phyloP scores from a whole-genome alignment of 2,113 vertebrate species.

The Coreoperca whiteheadi region DNA sequence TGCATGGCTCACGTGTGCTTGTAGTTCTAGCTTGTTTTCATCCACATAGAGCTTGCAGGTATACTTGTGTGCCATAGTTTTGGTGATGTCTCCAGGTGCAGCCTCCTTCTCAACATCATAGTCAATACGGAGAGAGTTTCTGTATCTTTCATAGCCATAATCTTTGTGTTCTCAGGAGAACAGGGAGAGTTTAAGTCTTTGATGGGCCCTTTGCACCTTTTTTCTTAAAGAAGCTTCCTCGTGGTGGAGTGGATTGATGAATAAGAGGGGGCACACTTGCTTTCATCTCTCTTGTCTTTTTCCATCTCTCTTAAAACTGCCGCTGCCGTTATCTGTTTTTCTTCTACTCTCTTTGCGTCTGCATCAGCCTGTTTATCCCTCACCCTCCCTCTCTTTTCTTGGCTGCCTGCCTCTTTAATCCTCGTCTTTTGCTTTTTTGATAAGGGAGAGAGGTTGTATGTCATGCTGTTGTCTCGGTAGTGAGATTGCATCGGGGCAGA shows the following conservation, averaged over 20 bases:
- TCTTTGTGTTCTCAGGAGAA: slow-evolving; percentile 31
- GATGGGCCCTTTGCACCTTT: slow-evolving; percentile 58
- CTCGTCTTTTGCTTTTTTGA: slow-evolving; percentile 21
- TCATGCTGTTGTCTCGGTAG: slow-evolving; percentile 12
- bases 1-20: not conserved
- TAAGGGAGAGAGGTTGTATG: slow-evolving; percentile 19
- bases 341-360: slow-evolving; percentile 19
- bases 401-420: slow-evolving; percentile 41
- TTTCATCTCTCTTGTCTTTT: slow-evolving; percentile 71
- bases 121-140: slow-evolving; percentile 33
- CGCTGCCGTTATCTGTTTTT: slow-evolving; percentile 33
- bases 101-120: slow-evolving; percentile 49
- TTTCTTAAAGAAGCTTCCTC: slow-evolving; percentile 49
- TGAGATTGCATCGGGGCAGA: slow-evolving; percentile 38
- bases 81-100: slow-evolving; percentile 27
- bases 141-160: slow-evolving; percentile 46
- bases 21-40: not conserved
- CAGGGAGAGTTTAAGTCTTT: slow-evolving; percentile 57
- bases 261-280: slow-evolving; percentile 42
- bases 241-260: slow-evolving; percentile 57
- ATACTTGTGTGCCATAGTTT: slow-evolving; percentile 2
- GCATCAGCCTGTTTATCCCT: slow-evolving; percentile 14
- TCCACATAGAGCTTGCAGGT: not conserved
- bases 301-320: slow-evolving; percentile 34
- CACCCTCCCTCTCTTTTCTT: slow-evolving; percentile 3